Percentiles rank a stretch among this genome's conserved stretches.
These are phyloP conservation scores for Poecilia velifera DNA, from an alignment of 2,797 vertebrate genomes.

Conservation along the genomic window DNA sequence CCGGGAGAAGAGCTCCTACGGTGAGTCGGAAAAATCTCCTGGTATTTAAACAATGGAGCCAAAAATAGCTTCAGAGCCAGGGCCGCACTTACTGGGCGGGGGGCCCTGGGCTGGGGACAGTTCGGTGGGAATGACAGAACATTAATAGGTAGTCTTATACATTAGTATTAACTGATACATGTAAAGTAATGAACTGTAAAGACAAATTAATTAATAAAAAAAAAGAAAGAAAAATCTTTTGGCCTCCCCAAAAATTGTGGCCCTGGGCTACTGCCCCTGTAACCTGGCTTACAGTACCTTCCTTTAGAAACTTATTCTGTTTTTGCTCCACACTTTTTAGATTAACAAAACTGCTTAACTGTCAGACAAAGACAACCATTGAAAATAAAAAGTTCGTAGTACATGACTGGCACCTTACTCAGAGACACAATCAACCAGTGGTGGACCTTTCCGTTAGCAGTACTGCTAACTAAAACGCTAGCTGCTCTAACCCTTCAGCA, in stretches of 20 bases:
- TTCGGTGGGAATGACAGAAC: no score
- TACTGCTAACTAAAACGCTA: no score
- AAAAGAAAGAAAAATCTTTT: no score
- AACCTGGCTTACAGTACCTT: no score
- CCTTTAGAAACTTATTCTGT: not conserved
- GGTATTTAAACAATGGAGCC: not conserved
- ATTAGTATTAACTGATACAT: no score
- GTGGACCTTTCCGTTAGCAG: no score
- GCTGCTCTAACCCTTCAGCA: no score
- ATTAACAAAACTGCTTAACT: not conserved
- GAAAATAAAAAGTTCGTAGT: not conserved
- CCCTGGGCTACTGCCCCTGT: no score
- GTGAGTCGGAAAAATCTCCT: conserved; percentile 69
- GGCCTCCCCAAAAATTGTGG: no score
- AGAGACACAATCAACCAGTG: not conserved
- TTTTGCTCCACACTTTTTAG: not conserved
- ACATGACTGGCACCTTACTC: not conserved
- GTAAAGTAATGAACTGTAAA: no score
- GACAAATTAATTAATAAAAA: not conserved
- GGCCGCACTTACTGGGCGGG: not conserved
- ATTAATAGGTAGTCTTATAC: no score
- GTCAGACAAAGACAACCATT: not conserved
- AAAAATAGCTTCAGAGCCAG: not conserved
- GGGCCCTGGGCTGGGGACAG: no score
- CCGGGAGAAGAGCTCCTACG: conserved; percentile 83